These are phyloP conservation scores for Vultur gryphus DNA, from an alignment of 2,797 vertebrate species.

Conservation along the genomic window DNA sequence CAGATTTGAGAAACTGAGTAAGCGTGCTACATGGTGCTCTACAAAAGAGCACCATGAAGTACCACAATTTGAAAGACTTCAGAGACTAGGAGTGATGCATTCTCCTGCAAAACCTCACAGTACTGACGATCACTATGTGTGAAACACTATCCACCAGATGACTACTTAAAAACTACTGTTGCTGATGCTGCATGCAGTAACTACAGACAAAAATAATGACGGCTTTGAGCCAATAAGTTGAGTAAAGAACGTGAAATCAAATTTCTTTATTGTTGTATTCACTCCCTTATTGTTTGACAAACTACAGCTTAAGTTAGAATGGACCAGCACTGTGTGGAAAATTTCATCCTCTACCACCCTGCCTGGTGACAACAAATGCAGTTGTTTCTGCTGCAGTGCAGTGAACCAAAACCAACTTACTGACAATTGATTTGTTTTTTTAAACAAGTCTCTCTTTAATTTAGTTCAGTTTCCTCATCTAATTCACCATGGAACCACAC, in stretches of 20 bases:
- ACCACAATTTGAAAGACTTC: neutral
- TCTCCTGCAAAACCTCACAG: neutral
- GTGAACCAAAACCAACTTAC: neutral
- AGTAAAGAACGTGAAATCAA: neutral
- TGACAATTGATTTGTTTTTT: neutral
- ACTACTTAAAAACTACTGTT: neutral
- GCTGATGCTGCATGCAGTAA: neutral
- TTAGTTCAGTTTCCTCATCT: neutral
- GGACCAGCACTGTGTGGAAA: neutral
- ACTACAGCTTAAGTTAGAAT: neutral
- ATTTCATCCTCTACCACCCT: neutral
- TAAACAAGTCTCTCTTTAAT: neutral
- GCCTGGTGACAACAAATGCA: neutral
- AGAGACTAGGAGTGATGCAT: neutral
- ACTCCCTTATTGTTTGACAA: neutral
- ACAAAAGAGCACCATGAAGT: neutral
- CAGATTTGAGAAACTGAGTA: neutral
- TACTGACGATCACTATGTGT: neutral
- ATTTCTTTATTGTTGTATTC: neutral
- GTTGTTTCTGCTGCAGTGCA: neutral
- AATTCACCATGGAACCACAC: neutral
- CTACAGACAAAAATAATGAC: neutral
- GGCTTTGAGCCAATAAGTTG: neutral
- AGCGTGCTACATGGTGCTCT: neutral
- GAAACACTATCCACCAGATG: neutral